Conservation (phyloP, 2,797 vertebrate genomes). For the Euphonia xanthogaster region DNA sequence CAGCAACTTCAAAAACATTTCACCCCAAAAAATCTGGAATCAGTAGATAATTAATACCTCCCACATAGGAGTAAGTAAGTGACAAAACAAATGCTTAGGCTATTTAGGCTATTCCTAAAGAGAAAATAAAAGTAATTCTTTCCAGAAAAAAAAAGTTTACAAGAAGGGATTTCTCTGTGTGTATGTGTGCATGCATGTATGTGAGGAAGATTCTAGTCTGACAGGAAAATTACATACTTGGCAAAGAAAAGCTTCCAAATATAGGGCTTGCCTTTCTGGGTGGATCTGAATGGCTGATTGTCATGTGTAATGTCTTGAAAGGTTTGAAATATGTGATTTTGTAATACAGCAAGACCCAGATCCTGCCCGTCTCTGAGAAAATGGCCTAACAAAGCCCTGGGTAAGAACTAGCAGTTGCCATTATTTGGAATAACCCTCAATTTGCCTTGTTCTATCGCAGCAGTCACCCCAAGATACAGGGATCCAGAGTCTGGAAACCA, state of each 20-base stretch:
- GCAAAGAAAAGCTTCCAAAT: neutral
- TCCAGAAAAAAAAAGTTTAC: neutral
- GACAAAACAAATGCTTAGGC: neutral
- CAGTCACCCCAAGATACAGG: rapidly evolving
- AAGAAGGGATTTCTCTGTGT: neutral
- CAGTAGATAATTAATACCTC: neutral
- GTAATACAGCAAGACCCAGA: neutral
- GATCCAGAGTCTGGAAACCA: neutral
- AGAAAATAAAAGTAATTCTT: neutral
- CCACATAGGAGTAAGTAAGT: neutral
- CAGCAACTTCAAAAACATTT: neutral
- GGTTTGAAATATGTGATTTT: neutral
- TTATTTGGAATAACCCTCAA: neutral
- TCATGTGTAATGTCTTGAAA: neutral
- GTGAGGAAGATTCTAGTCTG: neutral
- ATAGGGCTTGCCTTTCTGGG: neutral
- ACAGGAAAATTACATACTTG: slow-evolving; percentile 11
- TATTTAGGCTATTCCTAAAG: neutral
- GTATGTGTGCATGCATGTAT: neutral
- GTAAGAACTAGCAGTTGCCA: neutral
- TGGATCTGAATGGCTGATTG: neutral
- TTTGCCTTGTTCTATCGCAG: neutral
- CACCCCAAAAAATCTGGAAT: neutral
- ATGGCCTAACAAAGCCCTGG: neutral
- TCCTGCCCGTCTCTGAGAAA: neutral